These are phyloP conservation scores for Penaeus monodon DNA, from an alignment of 2,888 invertebrate species.

Conservation along the genomic window DNA sequence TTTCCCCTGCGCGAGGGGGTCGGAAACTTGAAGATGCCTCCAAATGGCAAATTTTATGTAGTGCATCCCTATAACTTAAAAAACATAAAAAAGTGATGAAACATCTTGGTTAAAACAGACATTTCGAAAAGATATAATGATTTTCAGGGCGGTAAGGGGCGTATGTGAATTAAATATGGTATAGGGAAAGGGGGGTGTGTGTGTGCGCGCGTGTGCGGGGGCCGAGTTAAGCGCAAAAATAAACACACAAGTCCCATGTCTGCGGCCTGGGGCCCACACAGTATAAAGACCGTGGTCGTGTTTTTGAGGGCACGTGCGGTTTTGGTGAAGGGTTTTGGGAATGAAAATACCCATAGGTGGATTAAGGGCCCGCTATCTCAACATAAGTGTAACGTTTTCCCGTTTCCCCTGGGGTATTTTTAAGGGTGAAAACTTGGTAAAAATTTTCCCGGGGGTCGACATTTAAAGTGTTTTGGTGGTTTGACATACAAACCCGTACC, in stretches of 20 bases:
- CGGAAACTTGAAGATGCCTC: no score
- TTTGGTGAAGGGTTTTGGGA: conserved; percentile 40
- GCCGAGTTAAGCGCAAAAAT: conserved; percentile 40
- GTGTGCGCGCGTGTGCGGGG: conserved; percentile 38
- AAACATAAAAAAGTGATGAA: no score
- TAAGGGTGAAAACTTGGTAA: conserved; percentile 34
- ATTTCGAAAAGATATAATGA: no score
- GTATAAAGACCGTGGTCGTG: conserved; percentile 25
- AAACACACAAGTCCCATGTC: conserved; percentile 44
- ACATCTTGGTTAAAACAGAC: no score
- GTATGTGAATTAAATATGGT: no score
- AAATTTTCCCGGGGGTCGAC: conserved; percentile 45
- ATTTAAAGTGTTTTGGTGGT: conserved; percentile 47
- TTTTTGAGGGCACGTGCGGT: conserved; percentile 38
- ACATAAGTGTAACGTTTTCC: conserved; percentile 21
- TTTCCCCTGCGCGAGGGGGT: no score
- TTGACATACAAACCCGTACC: conserved; percentile 21
- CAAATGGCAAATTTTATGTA: no score
- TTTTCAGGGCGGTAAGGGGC: no score
- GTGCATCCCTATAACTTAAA: no score
- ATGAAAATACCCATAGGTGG: conserved; percentile 24
- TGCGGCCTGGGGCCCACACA: conserved; percentile 22
- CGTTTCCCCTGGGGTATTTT: no score
- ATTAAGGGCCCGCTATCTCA: conserved; percentile 15
- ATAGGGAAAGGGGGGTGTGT: conserved; percentile 1